These are phyloP conservation scores for Acanthurus lineatus DNA, from an alignment of 2,797 vertebrate species.

Conservation along the genomic window DNA sequence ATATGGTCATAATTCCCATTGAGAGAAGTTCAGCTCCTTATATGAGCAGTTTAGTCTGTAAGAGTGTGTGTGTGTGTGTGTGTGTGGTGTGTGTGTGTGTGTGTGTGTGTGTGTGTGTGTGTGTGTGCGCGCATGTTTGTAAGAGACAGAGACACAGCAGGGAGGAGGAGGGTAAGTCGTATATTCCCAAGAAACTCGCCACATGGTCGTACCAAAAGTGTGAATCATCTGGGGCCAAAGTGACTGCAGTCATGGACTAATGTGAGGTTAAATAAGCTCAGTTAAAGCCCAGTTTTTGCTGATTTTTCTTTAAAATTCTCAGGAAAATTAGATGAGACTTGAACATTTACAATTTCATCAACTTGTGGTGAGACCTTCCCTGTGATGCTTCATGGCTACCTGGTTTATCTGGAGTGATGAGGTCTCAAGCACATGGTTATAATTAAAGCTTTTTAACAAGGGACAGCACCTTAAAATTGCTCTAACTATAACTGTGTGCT, in stretches of 20 bases:
- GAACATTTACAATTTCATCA: no score
- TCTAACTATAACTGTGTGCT: background rate
- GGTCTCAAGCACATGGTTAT: background rate
- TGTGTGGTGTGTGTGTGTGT: slow-evolving; percentile 21
- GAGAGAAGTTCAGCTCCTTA: slow-evolving; percentile 86
- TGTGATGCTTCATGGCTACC: background rate
- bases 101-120: slow-evolving; percentile 58
- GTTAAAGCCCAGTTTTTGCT: background rate
- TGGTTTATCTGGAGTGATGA: background rate
- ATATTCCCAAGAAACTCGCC: slow-evolving; percentile 59
- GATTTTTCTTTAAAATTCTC: background rate
- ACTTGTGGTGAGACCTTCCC: background rate
- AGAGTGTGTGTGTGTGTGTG: slow-evolving; percentile 49
- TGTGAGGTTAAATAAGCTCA: slow-evolving; percentile 16
- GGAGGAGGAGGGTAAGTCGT: slow-evolving; percentile 50
- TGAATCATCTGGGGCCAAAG: slow-evolving; percentile 73
- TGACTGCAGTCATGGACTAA: slow-evolving; percentile 31
- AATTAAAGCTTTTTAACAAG: slow-evolving; percentile 29
- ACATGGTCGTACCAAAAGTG: slow-evolving; percentile 71
- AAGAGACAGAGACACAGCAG: slow-evolving; percentile 33
- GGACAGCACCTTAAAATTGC: slow-evolving; percentile 4
- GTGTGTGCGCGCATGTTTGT: no score
- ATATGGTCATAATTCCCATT: slow-evolving; percentile 88
- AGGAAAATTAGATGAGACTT: background rate
- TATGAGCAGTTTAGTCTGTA: slow-evolving; percentile 83